Percentiles rank a stretch among this genome's conserved stretches.
Evolutionary conservation across 1,140 invertebrate genomes (phyloP).

Genomic region (Saccostrea glomerata): DNA sequence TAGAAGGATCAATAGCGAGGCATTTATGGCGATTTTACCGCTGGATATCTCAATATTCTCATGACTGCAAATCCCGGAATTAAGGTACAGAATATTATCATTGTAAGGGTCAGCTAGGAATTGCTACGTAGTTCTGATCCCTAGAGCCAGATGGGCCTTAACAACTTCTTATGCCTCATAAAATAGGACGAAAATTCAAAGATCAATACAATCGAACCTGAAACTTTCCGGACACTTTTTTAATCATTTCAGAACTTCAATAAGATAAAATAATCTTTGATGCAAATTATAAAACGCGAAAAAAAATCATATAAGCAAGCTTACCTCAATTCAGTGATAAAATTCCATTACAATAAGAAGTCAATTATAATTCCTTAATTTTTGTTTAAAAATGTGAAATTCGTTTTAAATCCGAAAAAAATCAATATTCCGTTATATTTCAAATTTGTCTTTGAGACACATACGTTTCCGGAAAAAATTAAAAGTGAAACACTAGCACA

Average conservation of each 20-base stretch:
- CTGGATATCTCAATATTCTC: too few species aligned
- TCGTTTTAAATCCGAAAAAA: neutral
- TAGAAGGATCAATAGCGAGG: too few species aligned
- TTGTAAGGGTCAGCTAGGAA: too few species aligned
- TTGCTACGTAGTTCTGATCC: too few species aligned
- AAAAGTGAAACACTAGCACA: neutral
- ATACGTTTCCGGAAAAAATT: neutral
- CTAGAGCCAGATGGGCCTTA: too few species aligned
- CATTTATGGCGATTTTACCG: too few species aligned
- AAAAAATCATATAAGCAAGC: neutral
- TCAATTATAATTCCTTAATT: neutral
- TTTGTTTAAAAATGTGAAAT: neutral
- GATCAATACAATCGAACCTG: neutral
- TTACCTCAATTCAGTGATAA: slow-evolving; percentile 1
- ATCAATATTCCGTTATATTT: neutral
- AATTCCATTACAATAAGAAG: neutral
- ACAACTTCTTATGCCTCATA: too few species aligned
- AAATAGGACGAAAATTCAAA: too few species aligned
- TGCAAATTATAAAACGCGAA: neutral
- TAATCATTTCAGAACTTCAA: neutral
- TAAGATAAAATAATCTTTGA: neutral
- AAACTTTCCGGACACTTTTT: neutral
- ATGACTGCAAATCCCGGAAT: too few species aligned
- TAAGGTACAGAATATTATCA: too few species aligned
- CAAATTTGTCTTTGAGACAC: too few species aligned